Percentiles rank a stretch among this genome's conserved stretches.
phyloP scores from a whole-genome alignment of 1,140 invertebrate genomes.

The Vanessa tameamea region DNA sequence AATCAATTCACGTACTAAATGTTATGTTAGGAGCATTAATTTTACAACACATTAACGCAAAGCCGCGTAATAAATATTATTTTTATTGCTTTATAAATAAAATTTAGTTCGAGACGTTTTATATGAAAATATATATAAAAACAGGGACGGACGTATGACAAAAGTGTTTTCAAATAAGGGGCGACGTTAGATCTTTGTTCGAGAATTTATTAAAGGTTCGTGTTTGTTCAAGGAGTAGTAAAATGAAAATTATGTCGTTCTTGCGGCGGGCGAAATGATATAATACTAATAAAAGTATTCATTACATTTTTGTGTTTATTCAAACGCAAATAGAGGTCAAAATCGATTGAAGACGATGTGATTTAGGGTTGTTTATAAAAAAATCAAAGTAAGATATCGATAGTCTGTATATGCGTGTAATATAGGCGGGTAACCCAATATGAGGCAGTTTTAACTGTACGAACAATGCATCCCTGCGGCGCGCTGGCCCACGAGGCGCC shows the following conservation, averaged over 20 bases:
- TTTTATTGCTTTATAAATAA: constrained; percentile 58
- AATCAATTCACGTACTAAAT: constrained; percentile 19
- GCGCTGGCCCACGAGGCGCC: constrained; percentile 64
- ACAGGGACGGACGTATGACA: constrained; percentile 48
- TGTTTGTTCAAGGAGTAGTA: constrained; percentile 70
- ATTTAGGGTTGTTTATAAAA: constrained; percentile 47
- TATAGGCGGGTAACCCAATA: constrained; percentile 75
- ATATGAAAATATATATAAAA: constrained; percentile 40
- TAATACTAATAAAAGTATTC: constrained; percentile 12
- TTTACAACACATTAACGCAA: constrained; percentile 54
- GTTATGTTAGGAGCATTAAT: constrained; percentile 37
- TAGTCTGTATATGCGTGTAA: constrained; percentile 69
- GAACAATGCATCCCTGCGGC: constrained; percentile 73
- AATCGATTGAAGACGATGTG: constrained; percentile 24
- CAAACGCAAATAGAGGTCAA: constrained; percentile 20
- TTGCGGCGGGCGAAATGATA: constrained; percentile 25
- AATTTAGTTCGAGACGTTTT: constrained; percentile 43
- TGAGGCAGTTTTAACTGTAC: constrained; percentile 71
- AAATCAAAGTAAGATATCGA: constrained; percentile 53
- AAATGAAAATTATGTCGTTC: constrained; percentile 73
- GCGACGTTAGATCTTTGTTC: constrained; percentile 70
- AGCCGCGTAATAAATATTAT: constrained; percentile 51
- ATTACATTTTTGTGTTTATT: constrained; percentile 36
- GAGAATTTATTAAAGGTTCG: constrained; percentile 69
- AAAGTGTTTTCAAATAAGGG: constrained; percentile 70